A percentile compares a stretch with the other conserved stretches of the same genome.
Conservation (phyloP, 2,888 invertebrate species). For the Diplazon laetatorius region DNA sequence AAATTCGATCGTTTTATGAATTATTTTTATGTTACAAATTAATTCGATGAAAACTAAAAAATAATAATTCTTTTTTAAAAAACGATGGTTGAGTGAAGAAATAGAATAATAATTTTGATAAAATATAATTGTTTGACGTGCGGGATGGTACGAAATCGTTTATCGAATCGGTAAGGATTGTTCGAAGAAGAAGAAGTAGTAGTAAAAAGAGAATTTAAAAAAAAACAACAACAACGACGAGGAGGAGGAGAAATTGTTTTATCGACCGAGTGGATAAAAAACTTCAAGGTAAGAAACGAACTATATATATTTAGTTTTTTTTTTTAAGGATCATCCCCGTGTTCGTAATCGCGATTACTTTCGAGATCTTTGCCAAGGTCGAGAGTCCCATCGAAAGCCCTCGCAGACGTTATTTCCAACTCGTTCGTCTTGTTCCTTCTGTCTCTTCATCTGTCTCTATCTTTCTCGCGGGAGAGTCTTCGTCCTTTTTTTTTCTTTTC, state of each 20-base stretch:
- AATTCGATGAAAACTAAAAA: slow-evolving; percentile 3
- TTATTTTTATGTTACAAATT: neutral
- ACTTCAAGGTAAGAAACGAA: slow-evolving; percentile 51
- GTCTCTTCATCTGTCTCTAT: slow-evolving; percentile 27
- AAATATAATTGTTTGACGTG: too few species aligned
- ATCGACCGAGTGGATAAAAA: slow-evolving; percentile 7
- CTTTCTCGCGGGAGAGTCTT: too few species aligned
- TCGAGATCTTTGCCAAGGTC: slow-evolving; percentile 56
- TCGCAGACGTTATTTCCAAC: slow-evolving; percentile 45
- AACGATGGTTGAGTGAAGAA: slow-evolving; percentile 29
- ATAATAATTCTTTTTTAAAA: slow-evolving; percentile 2
- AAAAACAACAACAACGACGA: too few species aligned
- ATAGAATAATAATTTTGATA: neutral
- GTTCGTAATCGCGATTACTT: slow-evolving; percentile 23
- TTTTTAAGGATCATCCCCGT: neutral
- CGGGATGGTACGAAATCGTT: slow-evolving; percentile 49
- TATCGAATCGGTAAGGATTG: slow-evolving; percentile 19
- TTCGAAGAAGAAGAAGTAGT: slow-evolving; percentile 3
- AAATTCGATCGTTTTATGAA: too few species aligned
- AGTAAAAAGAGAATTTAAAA: slow-evolving; percentile 13
- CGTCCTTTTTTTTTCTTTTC: too few species aligned
- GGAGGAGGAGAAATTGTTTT: neutral
- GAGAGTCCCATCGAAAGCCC: slow-evolving; percentile 48
- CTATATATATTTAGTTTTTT: slow-evolving; percentile 4
- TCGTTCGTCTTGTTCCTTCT: slow-evolving; percentile 43